A percentile compares a stretch with the other conserved stretches of the same genome.
phyloP scores from a whole-genome alignment of 30 jellyfish, hydroid and myxozoan genomes.

The Nemopilema nomurai region DNA sequence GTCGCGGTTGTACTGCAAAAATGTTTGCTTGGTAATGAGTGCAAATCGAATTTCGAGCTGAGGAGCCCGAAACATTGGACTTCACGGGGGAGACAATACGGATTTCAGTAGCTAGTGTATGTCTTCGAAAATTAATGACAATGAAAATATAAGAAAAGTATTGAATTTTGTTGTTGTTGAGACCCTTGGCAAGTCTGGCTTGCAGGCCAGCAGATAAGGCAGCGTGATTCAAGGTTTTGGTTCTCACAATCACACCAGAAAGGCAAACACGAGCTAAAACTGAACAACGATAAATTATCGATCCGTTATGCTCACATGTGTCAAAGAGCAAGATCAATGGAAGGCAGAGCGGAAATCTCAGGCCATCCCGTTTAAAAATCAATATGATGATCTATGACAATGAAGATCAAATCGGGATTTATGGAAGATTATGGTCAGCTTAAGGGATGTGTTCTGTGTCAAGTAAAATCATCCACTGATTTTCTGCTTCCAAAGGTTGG shows the following conservation, averaged over 20 bases:
- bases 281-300: constrained; percentile 15
- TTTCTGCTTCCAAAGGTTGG: neutral
- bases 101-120: no score
- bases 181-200: neutral
- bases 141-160: no score
- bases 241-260: neutral
- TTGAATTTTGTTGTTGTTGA: no score
- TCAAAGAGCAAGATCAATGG: constrained; percentile 7
- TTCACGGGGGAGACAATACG: no score
- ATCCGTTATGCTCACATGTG: constrained; percentile 47
- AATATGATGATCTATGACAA: neutral
- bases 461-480: neutral
- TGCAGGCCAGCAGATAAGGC: neutral
- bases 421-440: constrained; percentile 17
- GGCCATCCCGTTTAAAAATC: neutral
- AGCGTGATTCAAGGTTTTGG: neutral
- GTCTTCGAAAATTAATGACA: no score
- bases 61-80: no score
- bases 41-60: no score
- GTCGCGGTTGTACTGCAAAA: constrained; percentile 71
- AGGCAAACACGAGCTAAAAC: neutral
- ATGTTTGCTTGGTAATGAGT: no score
- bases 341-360: constrained; percentile 11
- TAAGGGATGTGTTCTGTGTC: constrained; percentile 1
- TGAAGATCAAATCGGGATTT: constrained; percentile 2